Base-by-base conservation (phyloP, 2,888 invertebrate species). In the Amiota mariae region DNA sequence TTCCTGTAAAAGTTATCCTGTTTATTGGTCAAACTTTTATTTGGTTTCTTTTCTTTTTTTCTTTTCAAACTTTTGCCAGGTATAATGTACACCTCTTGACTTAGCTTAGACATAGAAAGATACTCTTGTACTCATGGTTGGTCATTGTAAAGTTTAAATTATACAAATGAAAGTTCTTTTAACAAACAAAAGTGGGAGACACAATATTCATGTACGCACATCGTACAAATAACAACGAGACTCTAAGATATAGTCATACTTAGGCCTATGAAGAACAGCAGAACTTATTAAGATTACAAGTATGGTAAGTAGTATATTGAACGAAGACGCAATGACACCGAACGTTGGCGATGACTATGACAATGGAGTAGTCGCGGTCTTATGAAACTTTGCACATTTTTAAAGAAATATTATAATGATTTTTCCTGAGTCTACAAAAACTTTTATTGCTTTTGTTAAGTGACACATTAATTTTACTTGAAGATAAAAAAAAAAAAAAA, bases 81-180 rank as follows among this genome's bases (percentile, higher is more conserved):
- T 67, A 78, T 36, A 74, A 18, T 63, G 46, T 64, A 73, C 72
- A 71, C 73, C 76, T n/a, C 54, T 11, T 56, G 13, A n/a, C 15
- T 51, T 46, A 56, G 49, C 51, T 9, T 51, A 49, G 61, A 49
- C 51, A 36, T 36, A 36, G 8, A 36, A 36, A 4, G 36, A 36
- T 36, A 47, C 46, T 36, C 70, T 20, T 18, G 36, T 36, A 20
- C 49, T 48, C 48, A 51, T 20, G 10, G 15, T 11, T 67, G 47
- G 81, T 81, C 85, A 83, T 82, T 84, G 80, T 79, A 79, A 83
- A 84, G 80, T 82, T 84, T 70, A 85, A 83, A 82, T 84, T 81
- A 83, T 84, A 79, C 79, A 72, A 77, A 57, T 57, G 57, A 57
- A 13, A 57, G 15, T 57, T 57, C 15, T 36, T 36, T 57, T 15